Evolutionary conservation across 2,888 invertebrate species (phyloP).

Genomic region (Campoplex capitator): DNA sequence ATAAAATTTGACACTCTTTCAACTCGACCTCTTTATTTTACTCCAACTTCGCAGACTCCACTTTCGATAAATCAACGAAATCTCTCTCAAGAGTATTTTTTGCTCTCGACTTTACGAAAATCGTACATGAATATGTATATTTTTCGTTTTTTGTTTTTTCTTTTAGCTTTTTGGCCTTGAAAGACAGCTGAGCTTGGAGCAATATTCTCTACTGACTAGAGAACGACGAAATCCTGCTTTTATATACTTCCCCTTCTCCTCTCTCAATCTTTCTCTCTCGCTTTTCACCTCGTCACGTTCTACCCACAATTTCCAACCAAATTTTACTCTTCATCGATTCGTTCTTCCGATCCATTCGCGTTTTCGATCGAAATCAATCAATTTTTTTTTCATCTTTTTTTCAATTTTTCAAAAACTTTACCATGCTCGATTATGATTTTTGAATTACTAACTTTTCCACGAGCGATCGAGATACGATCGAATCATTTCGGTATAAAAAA

Average conservation of each 20-base stretch:
- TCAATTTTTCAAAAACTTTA: not conserved
- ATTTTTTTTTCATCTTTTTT: not conserved
- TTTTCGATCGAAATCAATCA: not conserved
- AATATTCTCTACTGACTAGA: slow-evolving; percentile 58
- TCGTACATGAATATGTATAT: not conserved
- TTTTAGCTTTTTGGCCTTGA: slow-evolving; percentile 36
- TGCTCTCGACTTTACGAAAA: not conserved
- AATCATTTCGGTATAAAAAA: not conserved
- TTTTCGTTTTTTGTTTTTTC: not conserved
- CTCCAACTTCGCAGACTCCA: not conserved
- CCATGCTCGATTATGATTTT: no score
- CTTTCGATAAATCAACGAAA: not conserved
- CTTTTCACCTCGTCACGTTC: slow-evolving; percentile 30
- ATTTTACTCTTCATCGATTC: not conserved
- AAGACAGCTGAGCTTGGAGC: slow-evolving; percentile 59
- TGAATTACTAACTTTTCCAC: not conserved
- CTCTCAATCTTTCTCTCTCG: slow-evolving; percentile 27
- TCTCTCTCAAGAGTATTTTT: not conserved
- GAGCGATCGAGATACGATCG: not conserved
- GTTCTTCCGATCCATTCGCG: not conserved
- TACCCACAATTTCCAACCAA: slow-evolving; percentile 9
- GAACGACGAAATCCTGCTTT: slow-evolving; percentile 60
- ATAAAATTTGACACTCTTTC: not conserved
- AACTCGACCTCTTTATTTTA: slow-evolving; percentile 10
- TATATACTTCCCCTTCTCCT: slow-evolving; percentile 63